Conservation (phyloP, 2,888 invertebrate species). For the Thereva unica region DNA sequence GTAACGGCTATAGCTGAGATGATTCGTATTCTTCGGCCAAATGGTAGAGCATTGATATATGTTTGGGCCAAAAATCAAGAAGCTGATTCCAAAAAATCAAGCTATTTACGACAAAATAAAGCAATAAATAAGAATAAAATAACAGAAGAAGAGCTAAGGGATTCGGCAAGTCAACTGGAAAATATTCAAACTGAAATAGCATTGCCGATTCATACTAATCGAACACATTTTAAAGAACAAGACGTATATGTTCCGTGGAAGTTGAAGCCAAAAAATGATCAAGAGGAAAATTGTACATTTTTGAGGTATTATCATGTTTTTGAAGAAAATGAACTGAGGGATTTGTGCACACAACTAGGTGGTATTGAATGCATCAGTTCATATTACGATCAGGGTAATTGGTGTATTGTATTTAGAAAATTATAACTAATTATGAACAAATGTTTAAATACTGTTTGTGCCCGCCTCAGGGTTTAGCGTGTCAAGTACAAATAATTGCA, state of each 20-base stretch:
- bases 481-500: too few species aligned
- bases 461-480: too few species aligned
- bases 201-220: constrained; percentile 82
- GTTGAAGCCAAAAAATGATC: constrained; percentile 58
- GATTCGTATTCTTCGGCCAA: constrained; percentile 69
- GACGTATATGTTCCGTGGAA: constrained; percentile 98
- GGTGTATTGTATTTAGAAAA: constrained; percentile 83
- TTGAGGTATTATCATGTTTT: constrained; percentile 94
- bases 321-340: constrained; percentile 76
- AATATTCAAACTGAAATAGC: constrained; percentile 42
- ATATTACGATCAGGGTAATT: constrained; percentile 97
- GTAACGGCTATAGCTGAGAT: constrained; percentile 76
- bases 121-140: constrained; percentile 58
- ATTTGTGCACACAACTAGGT: constrained; percentile 63
- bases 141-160: constrained; percentile 52
- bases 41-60: constrained; percentile 83
- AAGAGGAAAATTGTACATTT: constrained; percentile 58
- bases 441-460: too few species aligned
- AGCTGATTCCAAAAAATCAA: constrained; percentile 66
- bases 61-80: constrained; percentile 96
- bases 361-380: constrained; percentile 64
- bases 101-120: constrained; percentile 69
- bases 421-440: constrained; percentile 5
- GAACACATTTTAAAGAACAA: constrained; percentile 85
- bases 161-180: constrained; percentile 45